Base-by-base conservation (phyloP, 2,113 vertebrate species). In the Laticauda colubrina region DNA sequence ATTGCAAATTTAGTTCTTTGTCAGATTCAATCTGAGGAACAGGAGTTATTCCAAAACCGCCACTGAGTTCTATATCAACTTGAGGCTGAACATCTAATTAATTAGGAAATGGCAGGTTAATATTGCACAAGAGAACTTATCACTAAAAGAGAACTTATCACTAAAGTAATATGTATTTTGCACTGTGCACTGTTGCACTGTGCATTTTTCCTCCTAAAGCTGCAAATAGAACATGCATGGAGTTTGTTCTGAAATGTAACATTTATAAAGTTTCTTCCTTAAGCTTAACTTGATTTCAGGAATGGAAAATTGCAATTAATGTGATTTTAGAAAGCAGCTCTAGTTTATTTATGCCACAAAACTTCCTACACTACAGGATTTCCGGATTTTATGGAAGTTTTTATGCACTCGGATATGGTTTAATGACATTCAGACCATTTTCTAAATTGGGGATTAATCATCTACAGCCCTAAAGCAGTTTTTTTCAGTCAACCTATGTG, bases 1-100 rank as follows among this genome's bases (percentile, higher is more conserved):
- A 61, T 3, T 87, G 45, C 18, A 92, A 92, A 89, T 64, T 56
- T 93, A 87, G 61, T 92, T 93, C 88, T 93, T 43, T 14, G 3
- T 0, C 89, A 89, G 5, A 7, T 91, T 48, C 29, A 43, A 7
- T 89, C 18, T 90, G 43, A 45, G 54, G 86, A 53, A 87, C 23
- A 15, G 64, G 48, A 1, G 18, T 95, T 89, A 89, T 1, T 89
- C 53, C 86, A 39, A 75, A 85, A 92, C 18, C 53, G 57, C 89
- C 48, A 61, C 24, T 7, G 85, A 3, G 4, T 93, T 90, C 20
- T 57, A 1, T 92, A 64, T 56, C 34, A 57, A 26, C 55, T 8
- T 8, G 64, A 54, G 43, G 59, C 23, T 53, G 55, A 26, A 26
- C 15, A 75, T 39, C 15, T 88, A 69, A n/a, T 88, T 92, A 69